Percentiles rank a stretch among this genome's conserved stretches.
Conservation (phyloP, 2,888 invertebrate species). For the Lutraria lutraria region DNA sequence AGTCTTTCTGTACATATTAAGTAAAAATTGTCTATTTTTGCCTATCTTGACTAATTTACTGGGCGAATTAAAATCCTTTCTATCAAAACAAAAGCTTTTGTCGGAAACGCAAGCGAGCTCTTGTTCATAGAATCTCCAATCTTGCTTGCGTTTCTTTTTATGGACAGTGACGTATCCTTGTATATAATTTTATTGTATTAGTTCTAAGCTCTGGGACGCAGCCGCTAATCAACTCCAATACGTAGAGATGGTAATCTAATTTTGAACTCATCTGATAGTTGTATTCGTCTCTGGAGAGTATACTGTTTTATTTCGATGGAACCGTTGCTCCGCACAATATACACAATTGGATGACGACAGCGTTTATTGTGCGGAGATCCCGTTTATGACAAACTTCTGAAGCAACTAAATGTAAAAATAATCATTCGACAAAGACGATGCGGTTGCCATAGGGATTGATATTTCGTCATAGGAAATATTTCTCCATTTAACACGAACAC, state of each 20-base stretch:
- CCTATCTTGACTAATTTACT: neutral
- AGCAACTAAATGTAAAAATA: neutral
- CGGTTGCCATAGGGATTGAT: neutral
- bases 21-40: too few relatives aligned
- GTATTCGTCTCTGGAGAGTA: constrained; percentile 37
- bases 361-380: neutral
- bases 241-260: constrained; percentile 55
- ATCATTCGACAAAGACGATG: neutral
- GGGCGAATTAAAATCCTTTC: neutral
- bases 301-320: constrained; percentile 21
- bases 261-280: constrained; percentile 54
- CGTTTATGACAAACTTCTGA: neutral
- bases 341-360: constrained; percentile 16
- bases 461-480: neutral
- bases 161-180: constrained; percentile 20
- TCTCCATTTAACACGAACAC: neutral
- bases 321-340: neutral
- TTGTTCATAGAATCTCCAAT: neutral
- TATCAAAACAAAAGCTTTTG: neutral
- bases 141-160: constrained; percentile 1
- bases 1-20: too few relatives aligned
- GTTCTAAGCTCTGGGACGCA: constrained; percentile 1
- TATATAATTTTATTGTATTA: constrained; percentile 35
- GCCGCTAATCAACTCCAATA: constrained; percentile 44
- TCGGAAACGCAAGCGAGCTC: neutral